Percentiles rank a stretch among this genome's conserved stretches.
These are phyloP conservation scores for Trichomycterus rosablanca DNA, from an alignment of 2,113 vertebrate genomes.

Conservation along the genomic window DNA sequence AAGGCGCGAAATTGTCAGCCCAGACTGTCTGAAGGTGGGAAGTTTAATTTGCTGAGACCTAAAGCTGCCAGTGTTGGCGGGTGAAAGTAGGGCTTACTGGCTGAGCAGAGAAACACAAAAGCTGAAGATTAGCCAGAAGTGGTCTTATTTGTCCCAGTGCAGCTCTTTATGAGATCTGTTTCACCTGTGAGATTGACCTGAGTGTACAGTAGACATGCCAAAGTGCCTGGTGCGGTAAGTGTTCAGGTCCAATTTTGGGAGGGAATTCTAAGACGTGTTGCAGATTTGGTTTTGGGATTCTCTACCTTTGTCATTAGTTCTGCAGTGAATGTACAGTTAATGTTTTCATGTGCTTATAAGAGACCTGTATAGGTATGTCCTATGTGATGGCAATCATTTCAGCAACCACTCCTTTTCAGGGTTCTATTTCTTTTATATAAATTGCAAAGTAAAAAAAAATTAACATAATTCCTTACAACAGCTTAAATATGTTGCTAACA, in stretches of 20 bases:
- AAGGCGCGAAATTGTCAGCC: conserved; percentile 26
- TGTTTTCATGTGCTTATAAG: too few species aligned
- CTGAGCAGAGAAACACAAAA: conserved; percentile 32
- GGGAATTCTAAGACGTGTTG: too few species aligned
- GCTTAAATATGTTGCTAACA: too few species aligned
- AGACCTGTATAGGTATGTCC: too few species aligned
- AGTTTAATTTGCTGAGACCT: conserved; percentile 38
- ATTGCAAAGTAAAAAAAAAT: too few species aligned
- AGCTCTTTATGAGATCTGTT: conserved; percentile 6
- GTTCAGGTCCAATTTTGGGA: neutral
- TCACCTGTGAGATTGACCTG: conserved; percentile 17
- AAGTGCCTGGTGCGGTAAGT: neutral
- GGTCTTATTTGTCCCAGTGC: conserved; percentile 6
- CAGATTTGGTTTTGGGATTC: too few species aligned
- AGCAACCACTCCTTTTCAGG: too few species aligned
- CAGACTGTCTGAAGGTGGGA: conserved; percentile 26
- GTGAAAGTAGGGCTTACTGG: conserved; percentile 23
- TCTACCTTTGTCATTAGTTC: too few species aligned
- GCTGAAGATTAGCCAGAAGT: conserved; percentile 15
- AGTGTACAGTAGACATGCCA: neutral
- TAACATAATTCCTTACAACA: too few species aligned
- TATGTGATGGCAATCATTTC: too few species aligned
- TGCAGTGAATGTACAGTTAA: too few species aligned
- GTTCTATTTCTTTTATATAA: too few species aligned
- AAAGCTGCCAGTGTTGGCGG: conserved; percentile 8